phyloP scores from a whole-genome alignment of 2,113 vertebrate genomes.

The Notarius quadriscutis region DNA sequence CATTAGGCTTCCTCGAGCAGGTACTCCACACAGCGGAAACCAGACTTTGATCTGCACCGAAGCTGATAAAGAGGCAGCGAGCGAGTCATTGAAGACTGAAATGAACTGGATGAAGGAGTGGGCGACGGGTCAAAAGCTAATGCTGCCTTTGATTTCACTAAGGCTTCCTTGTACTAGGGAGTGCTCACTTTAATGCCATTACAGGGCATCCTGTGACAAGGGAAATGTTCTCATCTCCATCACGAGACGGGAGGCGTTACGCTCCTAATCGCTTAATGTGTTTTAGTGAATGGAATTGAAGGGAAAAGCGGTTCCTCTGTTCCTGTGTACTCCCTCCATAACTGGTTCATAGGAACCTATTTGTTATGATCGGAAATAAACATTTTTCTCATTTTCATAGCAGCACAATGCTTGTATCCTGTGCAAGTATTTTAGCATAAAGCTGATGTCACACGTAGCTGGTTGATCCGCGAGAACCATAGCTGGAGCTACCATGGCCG shows the following conservation, averaged over 20 bases:
- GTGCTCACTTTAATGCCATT: conserved; percentile 58
- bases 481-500: no score
- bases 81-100: conserved; percentile 14
- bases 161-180: conserved; percentile 56
- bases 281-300: conserved; percentile 27
- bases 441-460: no score
- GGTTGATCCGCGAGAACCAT: no score
- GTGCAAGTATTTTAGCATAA: neutral
- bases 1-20: conserved; percentile 45
- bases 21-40: conserved; percentile 37
- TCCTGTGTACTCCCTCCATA: neutral
- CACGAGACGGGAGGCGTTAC: conserved; percentile 41
- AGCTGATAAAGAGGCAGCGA: conserved; percentile 28
- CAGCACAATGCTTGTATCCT: neutral
- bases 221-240: conserved; percentile 43
- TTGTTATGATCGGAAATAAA: neutral
- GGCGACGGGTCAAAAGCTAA: conserved; percentile 48
- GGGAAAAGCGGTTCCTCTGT: neutral
- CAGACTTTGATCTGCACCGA: conserved; percentile 41
- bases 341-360: neutral
- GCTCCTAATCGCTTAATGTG: conserved; percentile 42
- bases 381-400: neutral
- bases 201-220: conserved; percentile 59
- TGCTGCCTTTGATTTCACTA: conserved; percentile 60
- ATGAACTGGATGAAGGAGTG: conserved; percentile 41